Evolutionary conservation across 2,797 vertebrate genomes (phyloP), one percentile per base, ranked within the genome.

Genomic region (Synanceia verrucosa): DNA sequence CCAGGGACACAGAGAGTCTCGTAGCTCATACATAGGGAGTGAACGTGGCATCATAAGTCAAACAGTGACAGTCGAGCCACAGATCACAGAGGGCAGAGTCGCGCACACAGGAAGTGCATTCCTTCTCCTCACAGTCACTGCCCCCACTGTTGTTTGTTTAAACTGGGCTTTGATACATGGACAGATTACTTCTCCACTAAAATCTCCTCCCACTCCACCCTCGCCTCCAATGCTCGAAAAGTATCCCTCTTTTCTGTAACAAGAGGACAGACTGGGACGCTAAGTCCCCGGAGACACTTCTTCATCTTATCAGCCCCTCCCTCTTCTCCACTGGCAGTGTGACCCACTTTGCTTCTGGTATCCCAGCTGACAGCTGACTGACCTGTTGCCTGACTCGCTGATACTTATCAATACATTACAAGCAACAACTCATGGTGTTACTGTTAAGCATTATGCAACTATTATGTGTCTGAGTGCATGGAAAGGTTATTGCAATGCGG

Each of bases 41-140:
- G 69, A 90, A 84, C 51, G 14, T 71, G 70, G 81, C 79, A 72
- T 87, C 85, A 73, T 90, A 86, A 88, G 88, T 93, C 89, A 93
- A 80, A 82, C 10, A 62, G 88, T 87, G 88, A 92, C 85, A 85
- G 85, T 81, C 50, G 69, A 80, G 86, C 81, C 86, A 87, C 81
- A 75, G 86, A 91, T 91, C 90, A 91, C 85, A 83, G 79, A 85
- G 85, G 81, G 91, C 90, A 94, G 88, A 87, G 87, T 85, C 75
- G 60, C 65, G 78, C 86, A 90, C 93, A 94, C 92, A 95, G 95
- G 95, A 96, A 96, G 91, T 93, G 83, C 95, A 95, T 96, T 95
- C 93, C 92, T 96, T 95, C 92, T 93, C 89, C 86, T 94, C 92
- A 68, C 92, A 93, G 93, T 95, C 95, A 96, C 91, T 89, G 90